Conservation (phyloP, 2,113 vertebrate genomes). For the Emydocephalus ijimae region DNA sequence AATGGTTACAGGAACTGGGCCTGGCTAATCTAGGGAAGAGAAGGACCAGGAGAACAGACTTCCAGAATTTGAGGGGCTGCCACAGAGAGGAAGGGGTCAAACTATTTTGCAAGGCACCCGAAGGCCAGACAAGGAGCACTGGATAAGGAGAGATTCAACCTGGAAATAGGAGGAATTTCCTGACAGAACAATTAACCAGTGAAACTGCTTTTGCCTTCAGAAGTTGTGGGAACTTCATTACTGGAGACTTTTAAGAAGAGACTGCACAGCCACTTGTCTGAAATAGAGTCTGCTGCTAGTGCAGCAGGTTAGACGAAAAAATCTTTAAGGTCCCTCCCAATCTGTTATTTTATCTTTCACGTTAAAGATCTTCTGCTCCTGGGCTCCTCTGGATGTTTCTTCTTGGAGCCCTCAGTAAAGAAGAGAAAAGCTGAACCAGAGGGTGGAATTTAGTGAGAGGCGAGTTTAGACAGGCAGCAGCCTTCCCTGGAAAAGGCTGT, state of each 20-base stretch:
- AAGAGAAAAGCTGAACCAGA: not conserved
- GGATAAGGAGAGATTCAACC: not conserved
- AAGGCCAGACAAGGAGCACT: not conserved
- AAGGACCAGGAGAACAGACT: not conserved
- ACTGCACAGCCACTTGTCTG: not conserved
- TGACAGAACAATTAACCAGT: not conserved
- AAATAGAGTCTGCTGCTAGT: not conserved
- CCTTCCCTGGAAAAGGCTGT: not conserved
- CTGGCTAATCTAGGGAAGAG: not conserved
- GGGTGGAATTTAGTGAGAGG: not conserved
- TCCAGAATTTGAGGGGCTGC: not conserved
- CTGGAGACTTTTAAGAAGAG: not conserved
- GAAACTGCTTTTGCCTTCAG: not conserved
- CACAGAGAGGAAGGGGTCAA: not conserved
- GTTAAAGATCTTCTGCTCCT: not conserved
- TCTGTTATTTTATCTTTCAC: not conserved
- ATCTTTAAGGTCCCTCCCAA: constrained; percentile 28
- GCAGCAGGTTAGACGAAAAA: not conserved
- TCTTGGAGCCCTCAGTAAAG: constrained; percentile 1
- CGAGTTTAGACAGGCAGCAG: not conserved
- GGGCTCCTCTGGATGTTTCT: not conserved
- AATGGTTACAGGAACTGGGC: not conserved
- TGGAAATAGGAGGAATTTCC: not conserved
- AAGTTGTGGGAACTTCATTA: not conserved
- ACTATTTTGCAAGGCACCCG: not conserved